Percentiles rank a stretch among this genome's conserved stretches.
Evolutionary conservation across 2,888 invertebrate genomes (phyloP).

Genomic region (Nemurella pictetii): DNA sequence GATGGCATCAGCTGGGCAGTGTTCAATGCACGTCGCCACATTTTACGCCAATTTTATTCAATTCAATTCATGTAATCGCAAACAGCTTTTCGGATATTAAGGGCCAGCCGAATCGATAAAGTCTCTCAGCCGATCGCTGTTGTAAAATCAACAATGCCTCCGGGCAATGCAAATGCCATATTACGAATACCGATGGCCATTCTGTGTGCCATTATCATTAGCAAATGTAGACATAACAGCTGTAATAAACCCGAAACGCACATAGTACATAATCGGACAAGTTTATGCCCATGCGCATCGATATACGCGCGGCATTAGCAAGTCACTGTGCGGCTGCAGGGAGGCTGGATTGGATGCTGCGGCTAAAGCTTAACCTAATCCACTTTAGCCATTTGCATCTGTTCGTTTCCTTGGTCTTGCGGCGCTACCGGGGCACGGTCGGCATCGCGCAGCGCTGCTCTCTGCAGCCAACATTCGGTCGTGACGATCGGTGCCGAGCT

Average conservation of each 20-base stretch:
- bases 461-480: too few species aligned
- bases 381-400: conserved; percentile 5
- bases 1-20: too few species aligned
- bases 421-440: not conserved
- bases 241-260: not conserved
- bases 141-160: not conserved
- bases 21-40: too few species aligned
- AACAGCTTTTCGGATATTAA: too few species aligned
- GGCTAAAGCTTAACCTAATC: conserved; percentile 19
- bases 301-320: not conserved
- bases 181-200: not conserved
- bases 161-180: not conserved
- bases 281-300: not conserved
- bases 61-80: too few species aligned
- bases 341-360: not conserved
- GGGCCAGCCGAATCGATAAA: too few species aligned
- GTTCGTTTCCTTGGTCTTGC: not conserved
- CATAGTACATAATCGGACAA: not conserved
- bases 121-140: too few species aligned
- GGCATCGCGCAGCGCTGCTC: too few species aligned
- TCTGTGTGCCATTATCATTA: not conserved
- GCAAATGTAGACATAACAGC: not conserved
- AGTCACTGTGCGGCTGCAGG: not conserved
- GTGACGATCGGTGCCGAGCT: too few species aligned
- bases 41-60: too few species aligned